phyloP scores from a whole-genome alignment of 2,113 vertebrate species.

The Promerops cafer region DNA sequence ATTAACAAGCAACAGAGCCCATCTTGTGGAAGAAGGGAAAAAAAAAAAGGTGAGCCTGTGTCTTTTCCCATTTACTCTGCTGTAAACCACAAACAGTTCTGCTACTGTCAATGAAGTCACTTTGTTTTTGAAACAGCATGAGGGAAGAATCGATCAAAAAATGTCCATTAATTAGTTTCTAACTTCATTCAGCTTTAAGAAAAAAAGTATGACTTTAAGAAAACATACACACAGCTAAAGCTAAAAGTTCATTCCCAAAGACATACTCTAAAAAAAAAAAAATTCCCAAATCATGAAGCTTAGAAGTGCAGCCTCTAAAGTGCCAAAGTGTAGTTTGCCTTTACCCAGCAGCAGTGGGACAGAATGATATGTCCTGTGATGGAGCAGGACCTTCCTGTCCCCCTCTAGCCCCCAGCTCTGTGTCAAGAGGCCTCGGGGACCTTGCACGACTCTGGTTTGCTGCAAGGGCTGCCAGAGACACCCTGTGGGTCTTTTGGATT shows the following conservation, averaged over 20 bases:
- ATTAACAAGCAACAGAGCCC: neutral
- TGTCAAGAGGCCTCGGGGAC: neutral
- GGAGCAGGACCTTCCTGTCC: neutral
- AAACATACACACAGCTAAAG: neutral
- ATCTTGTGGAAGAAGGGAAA: neutral
- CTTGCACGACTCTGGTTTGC: fast-evolving
- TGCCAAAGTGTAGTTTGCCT: neutral
- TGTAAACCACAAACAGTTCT: neutral
- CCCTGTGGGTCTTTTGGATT: neutral
- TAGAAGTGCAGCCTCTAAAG: neutral
- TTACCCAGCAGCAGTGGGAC: neutral
- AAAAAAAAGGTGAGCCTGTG: neutral
- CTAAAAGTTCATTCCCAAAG: neutral
- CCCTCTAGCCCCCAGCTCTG: neutral
- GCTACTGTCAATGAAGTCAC: neutral
- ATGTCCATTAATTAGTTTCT: neutral
- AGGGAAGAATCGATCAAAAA: neutral
- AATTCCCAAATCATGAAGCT: neutral
- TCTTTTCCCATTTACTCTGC: neutral
- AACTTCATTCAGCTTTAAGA: neutral
- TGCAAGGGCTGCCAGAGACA: neutral
- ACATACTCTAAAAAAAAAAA: too few species aligned
- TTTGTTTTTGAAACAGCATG: neutral
- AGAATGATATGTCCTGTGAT: neutral
- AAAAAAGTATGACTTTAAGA: neutral